A percentile compares a stretch with the other conserved stretches of the same genome.
These are phyloP conservation scores for Dascyllus trimaculatus DNA, from an alignment of 2,113 vertebrate species.

Conservation along the genomic window DNA sequence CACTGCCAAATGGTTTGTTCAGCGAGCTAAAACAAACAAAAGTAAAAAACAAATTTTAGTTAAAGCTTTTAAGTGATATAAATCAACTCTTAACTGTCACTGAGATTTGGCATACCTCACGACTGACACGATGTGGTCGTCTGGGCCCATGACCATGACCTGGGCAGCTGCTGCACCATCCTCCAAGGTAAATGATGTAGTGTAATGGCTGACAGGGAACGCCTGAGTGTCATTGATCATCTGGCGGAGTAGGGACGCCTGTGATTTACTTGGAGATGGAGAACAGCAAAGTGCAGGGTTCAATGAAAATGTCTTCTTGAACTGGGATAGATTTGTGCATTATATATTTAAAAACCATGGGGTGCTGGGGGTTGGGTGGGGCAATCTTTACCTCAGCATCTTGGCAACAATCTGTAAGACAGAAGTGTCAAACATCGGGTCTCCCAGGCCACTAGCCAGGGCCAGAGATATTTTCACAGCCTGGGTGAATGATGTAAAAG, in stretches of 20 bases:
- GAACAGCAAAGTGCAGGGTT: conserved; percentile 15
- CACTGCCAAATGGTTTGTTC: conserved; percentile 95
- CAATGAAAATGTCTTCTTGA: neutral
- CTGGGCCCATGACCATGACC: conserved; percentile 95
- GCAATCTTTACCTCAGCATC: conserved; percentile 90
- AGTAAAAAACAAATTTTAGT: neutral
- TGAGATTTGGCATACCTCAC: conserved; percentile 86
- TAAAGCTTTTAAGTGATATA: neutral
- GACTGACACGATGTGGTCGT: conserved; percentile 94
- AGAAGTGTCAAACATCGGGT: conserved; percentile 89
- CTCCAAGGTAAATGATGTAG: conserved; percentile 82
- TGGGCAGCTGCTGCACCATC: conserved; percentile 87
- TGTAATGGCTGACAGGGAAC: conserved; percentile 80
- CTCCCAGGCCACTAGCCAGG: conserved; percentile 91
- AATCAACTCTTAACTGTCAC: neutral
- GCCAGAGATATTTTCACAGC: conserved; percentile 94
- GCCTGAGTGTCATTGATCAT: conserved; percentile 92
- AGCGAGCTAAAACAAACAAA: conserved; percentile 87
- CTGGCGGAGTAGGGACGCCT: conserved; percentile 88
- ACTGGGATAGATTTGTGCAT: neutral
- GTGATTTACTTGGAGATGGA: conserved; percentile 86
- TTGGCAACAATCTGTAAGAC: conserved; percentile 85
- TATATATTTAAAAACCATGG: neutral
- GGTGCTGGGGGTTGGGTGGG: neutral
- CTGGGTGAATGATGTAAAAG: conserved; percentile 72